Conservation (phyloP, 2,113 vertebrate species). For the Prionailurus bengalensis region DNA sequence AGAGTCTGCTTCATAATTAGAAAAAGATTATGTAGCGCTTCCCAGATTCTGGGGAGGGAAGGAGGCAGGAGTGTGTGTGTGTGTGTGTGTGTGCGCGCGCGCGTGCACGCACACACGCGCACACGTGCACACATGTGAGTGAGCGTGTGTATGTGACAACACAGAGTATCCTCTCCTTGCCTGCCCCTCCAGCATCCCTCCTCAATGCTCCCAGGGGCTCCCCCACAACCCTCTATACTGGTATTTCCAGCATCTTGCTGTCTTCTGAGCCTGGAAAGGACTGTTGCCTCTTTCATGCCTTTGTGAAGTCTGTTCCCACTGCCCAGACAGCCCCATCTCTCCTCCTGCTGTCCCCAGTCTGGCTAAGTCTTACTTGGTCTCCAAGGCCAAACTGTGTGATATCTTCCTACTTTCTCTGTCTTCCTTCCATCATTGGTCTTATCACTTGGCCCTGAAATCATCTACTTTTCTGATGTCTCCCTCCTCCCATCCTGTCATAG, state of each 20-base stretch:
- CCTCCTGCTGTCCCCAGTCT: background rate
- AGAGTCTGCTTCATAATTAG: slow-evolving; percentile 88
- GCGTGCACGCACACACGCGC: too few species aligned
- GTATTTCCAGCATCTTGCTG: background rate
- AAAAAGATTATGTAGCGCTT: slow-evolving; percentile 87
- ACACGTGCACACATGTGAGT: background rate
- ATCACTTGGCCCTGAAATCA: background rate
- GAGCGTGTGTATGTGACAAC: background rate
- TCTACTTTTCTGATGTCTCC: background rate
- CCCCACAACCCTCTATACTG: background rate
- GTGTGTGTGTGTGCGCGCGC: background rate
- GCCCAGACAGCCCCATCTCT: background rate
- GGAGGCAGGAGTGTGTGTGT: background rate
- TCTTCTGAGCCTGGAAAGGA: background rate
- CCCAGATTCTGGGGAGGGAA: slow-evolving; percentile 73
- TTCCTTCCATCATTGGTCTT: background rate
- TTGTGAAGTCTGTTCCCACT: background rate
- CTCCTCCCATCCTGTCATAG: background rate
- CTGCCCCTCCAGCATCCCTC: background rate
- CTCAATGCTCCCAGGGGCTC: background rate
- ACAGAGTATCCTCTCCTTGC: background rate
- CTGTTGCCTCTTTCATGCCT: background rate
- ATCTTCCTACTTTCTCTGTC: background rate
- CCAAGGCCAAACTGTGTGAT: background rate
- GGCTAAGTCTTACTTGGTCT: background rate